Evolutionary conservation across 2,113 vertebrate species (phyloP).

Genomic region (Engraulis encrasicolus): DNA sequence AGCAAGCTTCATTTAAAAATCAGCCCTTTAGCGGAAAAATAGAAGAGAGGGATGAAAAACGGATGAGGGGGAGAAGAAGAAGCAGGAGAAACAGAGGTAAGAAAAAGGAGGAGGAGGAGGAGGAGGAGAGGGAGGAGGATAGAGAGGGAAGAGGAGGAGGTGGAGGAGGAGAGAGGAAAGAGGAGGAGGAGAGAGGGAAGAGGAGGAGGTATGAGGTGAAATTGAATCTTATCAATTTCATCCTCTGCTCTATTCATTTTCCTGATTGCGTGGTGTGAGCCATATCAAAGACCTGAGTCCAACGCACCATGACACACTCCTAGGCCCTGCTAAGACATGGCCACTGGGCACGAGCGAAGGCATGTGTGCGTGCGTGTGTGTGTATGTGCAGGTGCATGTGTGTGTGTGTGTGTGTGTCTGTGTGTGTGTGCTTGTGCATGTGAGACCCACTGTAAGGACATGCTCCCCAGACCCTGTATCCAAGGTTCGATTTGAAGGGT

Average conservation of each 20-base stretch:
- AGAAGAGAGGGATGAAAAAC: too few species aligned
- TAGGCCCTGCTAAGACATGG: conserved; percentile 70
- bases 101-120: background rate
- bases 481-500: too few species aligned
- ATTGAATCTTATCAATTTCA: conserved; percentile 63
- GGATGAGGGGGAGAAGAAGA: too few species aligned
- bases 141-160: conserved; percentile 25
- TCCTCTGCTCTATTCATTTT: conserved; percentile 69
- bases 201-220: conserved; percentile 28
- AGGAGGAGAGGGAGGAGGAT: background rate
- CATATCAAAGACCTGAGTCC: conserved; percentile 75
- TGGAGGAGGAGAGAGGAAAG: too few species aligned
- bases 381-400: too few species aligned
- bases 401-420: too few species aligned
- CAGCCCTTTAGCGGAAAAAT: background rate
- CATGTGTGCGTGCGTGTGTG: too few species aligned
- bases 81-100: background rate
- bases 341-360: conserved; percentile 74
- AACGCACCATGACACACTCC: conserved; percentile 75
- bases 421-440: too few species aligned
- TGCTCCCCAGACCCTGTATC: too few species aligned
- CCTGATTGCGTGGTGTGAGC: conserved; percentile 66
- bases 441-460: too few species aligned
- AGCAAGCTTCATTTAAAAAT: background rate
- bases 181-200: too few species aligned